phyloP scores from a whole-genome alignment of 2,888 invertebrate species.

The Asteroscopus sphinx region DNA sequence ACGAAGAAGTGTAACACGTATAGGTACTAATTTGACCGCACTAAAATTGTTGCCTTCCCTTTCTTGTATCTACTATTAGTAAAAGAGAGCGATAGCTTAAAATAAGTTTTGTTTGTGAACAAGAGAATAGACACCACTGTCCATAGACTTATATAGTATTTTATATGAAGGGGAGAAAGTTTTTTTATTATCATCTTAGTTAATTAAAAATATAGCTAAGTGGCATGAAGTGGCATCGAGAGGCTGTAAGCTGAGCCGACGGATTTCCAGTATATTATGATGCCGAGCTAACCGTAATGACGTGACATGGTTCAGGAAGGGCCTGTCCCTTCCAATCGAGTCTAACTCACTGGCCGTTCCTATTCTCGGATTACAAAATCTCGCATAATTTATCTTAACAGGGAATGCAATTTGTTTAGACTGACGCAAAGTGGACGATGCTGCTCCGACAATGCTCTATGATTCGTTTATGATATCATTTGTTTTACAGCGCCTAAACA shows the following conservation, averaged over 20 bases:
- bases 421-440: slow-evolving; percentile 59
- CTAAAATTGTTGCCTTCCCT: too few relatives aligned
- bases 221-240: neutral
- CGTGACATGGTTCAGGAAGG: slow-evolving; percentile 46
- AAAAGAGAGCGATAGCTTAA: too few relatives aligned
- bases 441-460: slow-evolving; percentile 54
- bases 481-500: slow-evolving; percentile 55
- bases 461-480: slow-evolving; percentile 58
- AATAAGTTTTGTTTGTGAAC: too few relatives aligned
- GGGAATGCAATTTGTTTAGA: slow-evolving; percentile 71
- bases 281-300: slow-evolving; percentile 23
- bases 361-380: slow-evolving; percentile 69
- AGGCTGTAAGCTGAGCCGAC: slow-evolving; percentile 13
- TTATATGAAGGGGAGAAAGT: too few relatives aligned
- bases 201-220: too few relatives aligned
- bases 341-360: slow-evolving; percentile 54
- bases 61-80: too few relatives aligned
- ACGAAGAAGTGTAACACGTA: too few relatives aligned
- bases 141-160: too few relatives aligned
- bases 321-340: slow-evolving; percentile 54
- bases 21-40: too few relatives aligned
- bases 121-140: too few relatives aligned
- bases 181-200: too few relatives aligned
- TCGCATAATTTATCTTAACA: slow-evolving; percentile 68
- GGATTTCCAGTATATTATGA: slow-evolving; percentile 13